Evolutionary conservation across 1,140 invertebrate species (phyloP), one percentile per base, ranked within the genome.

Genomic region (Atta texana): DNA sequence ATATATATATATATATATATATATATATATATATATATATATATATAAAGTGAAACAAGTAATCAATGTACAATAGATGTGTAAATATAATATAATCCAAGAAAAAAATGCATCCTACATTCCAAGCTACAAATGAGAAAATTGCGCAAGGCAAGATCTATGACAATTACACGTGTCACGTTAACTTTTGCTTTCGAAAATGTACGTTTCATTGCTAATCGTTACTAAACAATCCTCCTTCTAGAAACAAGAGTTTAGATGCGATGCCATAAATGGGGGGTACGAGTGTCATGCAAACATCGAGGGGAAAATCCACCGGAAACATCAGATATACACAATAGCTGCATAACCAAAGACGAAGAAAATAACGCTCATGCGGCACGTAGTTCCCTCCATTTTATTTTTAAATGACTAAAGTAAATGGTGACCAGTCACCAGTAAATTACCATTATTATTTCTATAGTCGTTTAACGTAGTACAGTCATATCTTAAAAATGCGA

Each of bases 281-380:
- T 82, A 74, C 55, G 55, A 82, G 53, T 74, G 55, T 82, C 78
- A 59, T 74, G 68, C 80, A 74, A 61, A 74, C 55, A 59, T 82
- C 24, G 53, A 74, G 55, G 80, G 80, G 69, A 75, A 84, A 84
- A 74, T 84, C 18, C n/a, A 75, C 69, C 80, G 80, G 80, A 84
- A 84, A 75, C 69, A 51, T 51, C 69, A 84, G 69, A 64, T 84
- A 75, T 51, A 74, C 69, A 72, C 51, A 72, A 44, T 44, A 34
- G 31, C 68, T 24, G 39, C 55, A 55, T 82, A 74, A 59, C 12
- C 55, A 16, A 44, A 82, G n/a, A 69, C 34, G 55, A 74, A 82
- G 55, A 72, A 72, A 28, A n/a, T 61, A 74, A 51, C 24, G 24
- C 55, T 31, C 5, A 8, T 18, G 34, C 18, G 16, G 51, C 64